These are phyloP conservation scores for Cinclus cinclus DNA, from an alignment of 2,113 vertebrate genomes.

Conservation along the genomic window DNA sequence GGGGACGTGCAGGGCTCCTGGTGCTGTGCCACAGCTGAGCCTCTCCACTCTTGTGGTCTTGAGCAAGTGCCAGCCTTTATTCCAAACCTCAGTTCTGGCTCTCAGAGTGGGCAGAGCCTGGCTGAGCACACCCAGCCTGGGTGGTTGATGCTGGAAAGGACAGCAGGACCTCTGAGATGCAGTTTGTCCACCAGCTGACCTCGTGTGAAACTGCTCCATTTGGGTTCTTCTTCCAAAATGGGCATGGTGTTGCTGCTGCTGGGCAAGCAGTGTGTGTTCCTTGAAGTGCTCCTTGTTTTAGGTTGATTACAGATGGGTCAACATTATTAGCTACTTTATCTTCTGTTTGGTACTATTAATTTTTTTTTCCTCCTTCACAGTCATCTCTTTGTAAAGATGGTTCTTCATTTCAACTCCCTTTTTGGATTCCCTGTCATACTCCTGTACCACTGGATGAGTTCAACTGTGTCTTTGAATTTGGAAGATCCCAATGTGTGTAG, in stretches of 20 bases:
- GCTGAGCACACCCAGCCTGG: background rate
- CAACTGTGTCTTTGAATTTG: constrained; percentile 83
- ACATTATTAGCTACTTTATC: background rate
- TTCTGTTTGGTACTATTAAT: background rate
- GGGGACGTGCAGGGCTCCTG: background rate
- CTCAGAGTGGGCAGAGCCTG: background rate
- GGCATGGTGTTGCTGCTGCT: background rate
- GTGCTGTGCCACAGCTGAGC: background rate
- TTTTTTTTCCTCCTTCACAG: constrained; percentile 46
- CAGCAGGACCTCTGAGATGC: background rate
- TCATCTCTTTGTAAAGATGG: constrained; percentile 78
- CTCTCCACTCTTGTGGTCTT: background rate
- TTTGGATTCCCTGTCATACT: constrained; percentile 71
- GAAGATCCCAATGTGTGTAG: constrained; percentile 99
- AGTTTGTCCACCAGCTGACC: background rate
- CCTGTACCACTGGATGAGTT: constrained; percentile 73
- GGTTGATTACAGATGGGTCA: background rate
- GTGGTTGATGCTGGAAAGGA: background rate
- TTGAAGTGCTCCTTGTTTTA: background rate
- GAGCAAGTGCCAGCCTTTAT: background rate
- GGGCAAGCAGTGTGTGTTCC: background rate
- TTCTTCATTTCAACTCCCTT: constrained; percentile 51
- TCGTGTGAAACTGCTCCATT: accelerated
- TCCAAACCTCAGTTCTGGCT: background rate
- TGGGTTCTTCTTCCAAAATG: background rate